Evolutionary conservation across 2,797 vertebrate species (phyloP).

Genomic region (Huso huso): DNA sequence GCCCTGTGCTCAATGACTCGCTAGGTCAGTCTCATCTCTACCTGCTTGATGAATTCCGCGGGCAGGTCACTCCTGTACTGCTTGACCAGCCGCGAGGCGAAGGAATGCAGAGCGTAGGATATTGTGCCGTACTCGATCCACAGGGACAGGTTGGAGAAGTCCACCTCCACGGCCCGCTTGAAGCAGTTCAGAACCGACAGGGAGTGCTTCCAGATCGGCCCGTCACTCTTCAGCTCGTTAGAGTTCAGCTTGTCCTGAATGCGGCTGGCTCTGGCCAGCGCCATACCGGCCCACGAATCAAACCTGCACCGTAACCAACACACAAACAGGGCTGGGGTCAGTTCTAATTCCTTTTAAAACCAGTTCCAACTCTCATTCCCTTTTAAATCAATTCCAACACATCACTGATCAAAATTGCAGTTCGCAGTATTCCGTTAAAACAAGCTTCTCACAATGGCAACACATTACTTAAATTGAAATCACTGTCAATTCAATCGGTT

Average conservation of each 20-base stretch:
- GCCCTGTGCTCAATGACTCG: no score
- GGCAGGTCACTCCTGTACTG: slow-evolving; percentile 82
- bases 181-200: slow-evolving; percentile 88
- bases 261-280: slow-evolving; percentile 86
- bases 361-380: no score
- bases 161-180: slow-evolving; percentile 85
- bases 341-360: no score
- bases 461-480: no score
- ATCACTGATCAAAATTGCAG: no score
- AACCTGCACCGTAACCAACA: slow-evolving; percentile 60
- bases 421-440: no score
- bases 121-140: slow-evolving; percentile 98
- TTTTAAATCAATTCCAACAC: no score
- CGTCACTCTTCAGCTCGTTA: slow-evolving; percentile 89
- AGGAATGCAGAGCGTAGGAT: slow-evolving; percentile 89
- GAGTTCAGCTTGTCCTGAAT: slow-evolving; percentile 97
- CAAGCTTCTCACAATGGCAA: no score
- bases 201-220: slow-evolving; percentile 91
- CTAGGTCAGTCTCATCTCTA: slow-evolving; percentile 25
- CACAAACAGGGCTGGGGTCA: no score
- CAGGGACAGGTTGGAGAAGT: slow-evolving; percentile 84
- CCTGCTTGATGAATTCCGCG: slow-evolving; percentile 80
- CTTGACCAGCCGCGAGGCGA: slow-evolving; percentile 90
- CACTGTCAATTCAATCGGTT: no score
- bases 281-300: slow-evolving; percentile 98